Percentiles rank a stretch among this genome's conserved stretches.
These are phyloP conservation scores for Brachirus orientalis DNA, from an alignment of 2,113 vertebrate species.

Conservation along the genomic window DNA sequence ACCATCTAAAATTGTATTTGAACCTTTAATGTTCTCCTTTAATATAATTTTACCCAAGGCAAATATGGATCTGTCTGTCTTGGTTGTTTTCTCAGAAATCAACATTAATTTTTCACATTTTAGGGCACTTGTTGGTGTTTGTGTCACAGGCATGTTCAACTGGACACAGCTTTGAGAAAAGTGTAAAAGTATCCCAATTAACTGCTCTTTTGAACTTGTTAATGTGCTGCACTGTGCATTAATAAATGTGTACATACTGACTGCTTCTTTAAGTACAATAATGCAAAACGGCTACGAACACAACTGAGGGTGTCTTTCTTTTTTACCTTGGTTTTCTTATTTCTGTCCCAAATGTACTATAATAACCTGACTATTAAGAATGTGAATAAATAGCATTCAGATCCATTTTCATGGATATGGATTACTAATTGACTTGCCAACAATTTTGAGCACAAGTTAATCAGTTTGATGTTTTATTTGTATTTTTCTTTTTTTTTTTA, in stretches of 20 bases:
- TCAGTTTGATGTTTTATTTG: too few relatives aligned
- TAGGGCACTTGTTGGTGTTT: constrained; percentile 13
- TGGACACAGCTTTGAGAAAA: neutral
- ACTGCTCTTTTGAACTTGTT: constrained; percentile 13
- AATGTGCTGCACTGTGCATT: constrained; percentile 54
- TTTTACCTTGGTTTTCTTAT: too few relatives aligned
- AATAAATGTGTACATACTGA: constrained; percentile 70
- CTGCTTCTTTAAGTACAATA: constrained; percentile 9
- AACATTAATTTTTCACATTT: neutral
- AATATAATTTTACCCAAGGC: neutral
- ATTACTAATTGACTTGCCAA: too few relatives aligned
- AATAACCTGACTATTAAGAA: too few relatives aligned
- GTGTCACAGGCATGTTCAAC: neutral
- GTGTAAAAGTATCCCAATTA: neutral
- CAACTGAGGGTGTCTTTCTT: too few relatives aligned
- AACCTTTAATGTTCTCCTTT: neutral
- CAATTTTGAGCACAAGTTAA: too few relatives aligned
- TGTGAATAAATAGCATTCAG: too few relatives aligned
- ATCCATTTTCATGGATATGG: too few relatives aligned
- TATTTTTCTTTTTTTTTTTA: too few relatives aligned
- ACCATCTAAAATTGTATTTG: constrained; percentile 20
- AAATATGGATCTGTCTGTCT: neutral
- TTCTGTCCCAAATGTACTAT: too few relatives aligned
- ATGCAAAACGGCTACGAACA: neutral
- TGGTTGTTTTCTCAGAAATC: neutral